Percentiles rank a stretch among this genome's conserved stretches.
phyloP scores from a whole-genome alignment of 1,140 invertebrate genomes.

The Sminthurides bifidus region DNA sequence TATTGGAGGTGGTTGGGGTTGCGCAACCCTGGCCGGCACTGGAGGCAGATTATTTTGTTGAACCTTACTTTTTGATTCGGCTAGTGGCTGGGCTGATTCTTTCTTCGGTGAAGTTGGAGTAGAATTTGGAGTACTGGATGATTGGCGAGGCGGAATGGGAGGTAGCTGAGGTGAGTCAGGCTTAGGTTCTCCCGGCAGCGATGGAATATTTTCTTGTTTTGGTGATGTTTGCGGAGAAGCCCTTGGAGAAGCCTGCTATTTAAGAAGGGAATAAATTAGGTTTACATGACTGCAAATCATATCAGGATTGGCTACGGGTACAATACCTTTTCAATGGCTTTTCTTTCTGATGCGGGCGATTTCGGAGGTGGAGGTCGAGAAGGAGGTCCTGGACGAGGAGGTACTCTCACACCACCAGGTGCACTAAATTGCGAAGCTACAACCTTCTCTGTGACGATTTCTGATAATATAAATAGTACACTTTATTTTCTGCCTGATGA shows the following conservation, averaged over 20 bases:
- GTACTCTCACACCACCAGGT: conserved; percentile 7
- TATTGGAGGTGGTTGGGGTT: conserved; percentile 17
- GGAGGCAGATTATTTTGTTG: conserved; percentile 48
- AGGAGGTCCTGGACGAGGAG: conserved; percentile 24
- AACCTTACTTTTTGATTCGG: conserved; percentile 35
- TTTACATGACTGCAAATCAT: not conserved
- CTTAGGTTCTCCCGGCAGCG: conserved; percentile 31
- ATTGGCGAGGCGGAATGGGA: conserved; percentile 27
- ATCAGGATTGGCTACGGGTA: not conserved
- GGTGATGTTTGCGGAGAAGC: conserved; percentile 8
- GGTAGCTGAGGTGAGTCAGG: conserved; percentile 37
- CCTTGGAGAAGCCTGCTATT: conserved; percentile 6
- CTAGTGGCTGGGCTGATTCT: conserved; percentile 3
- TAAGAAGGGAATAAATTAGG: not conserved
- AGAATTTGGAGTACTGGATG: conserved; percentile 45
- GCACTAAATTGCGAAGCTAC: conserved; percentile 4
- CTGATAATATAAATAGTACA: not conserved
- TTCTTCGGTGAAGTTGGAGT: not conserved
- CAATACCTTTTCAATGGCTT: conserved; percentile 11
- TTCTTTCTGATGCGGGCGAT: conserved; percentile 29
- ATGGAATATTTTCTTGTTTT: conserved; percentile 34
- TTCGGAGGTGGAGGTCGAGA: conserved; percentile 27
- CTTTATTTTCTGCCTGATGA: not conserved
- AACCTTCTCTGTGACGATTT: conserved; percentile 3
- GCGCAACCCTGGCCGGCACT: conserved; percentile 47